Conservation (phyloP, 2,113 vertebrate genomes). For the Prunella himalayana region DNA sequence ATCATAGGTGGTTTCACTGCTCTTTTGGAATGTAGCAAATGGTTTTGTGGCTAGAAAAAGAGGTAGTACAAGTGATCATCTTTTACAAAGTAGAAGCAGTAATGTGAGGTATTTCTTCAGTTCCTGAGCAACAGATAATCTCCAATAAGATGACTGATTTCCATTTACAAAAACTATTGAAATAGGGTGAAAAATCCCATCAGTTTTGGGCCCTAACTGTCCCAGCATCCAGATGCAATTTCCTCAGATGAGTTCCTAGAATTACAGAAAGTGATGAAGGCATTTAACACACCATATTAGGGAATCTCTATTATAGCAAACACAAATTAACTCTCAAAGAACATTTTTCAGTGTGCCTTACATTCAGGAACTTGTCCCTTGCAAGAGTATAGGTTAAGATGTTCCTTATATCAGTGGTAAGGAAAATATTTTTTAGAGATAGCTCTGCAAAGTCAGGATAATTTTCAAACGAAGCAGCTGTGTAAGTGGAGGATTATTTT, state of each 20-base stretch:
- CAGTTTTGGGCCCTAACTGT: not conserved
- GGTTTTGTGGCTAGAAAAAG: not conserved
- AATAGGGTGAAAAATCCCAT: not conserved
- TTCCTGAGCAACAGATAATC: not conserved
- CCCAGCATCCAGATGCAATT: not conserved
- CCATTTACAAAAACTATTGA: not conserved
- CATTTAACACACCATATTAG: not conserved
- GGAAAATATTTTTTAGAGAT: not conserved
- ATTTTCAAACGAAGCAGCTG: not conserved
- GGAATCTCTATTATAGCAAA: not conserved
- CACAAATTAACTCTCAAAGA: not conserved
- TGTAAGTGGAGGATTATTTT: not conserved
- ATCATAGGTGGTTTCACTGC: not conserved
- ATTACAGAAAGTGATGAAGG: not conserved
- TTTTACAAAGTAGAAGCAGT: not conserved
- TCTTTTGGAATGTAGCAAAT: not conserved
- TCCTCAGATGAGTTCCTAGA: not conserved
- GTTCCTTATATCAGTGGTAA: not conserved
- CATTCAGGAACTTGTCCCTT: not conserved
- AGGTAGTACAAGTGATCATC: not conserved
- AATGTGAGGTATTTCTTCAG: not conserved
- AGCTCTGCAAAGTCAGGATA: not conserved
- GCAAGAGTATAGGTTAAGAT: not conserved
- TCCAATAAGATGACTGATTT: not conserved
- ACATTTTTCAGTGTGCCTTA: not conserved